These are phyloP conservation scores for Scaptomyza graminum DNA, from an alignment of 1,140 invertebrate species.

Conservation along the genomic window DNA sequence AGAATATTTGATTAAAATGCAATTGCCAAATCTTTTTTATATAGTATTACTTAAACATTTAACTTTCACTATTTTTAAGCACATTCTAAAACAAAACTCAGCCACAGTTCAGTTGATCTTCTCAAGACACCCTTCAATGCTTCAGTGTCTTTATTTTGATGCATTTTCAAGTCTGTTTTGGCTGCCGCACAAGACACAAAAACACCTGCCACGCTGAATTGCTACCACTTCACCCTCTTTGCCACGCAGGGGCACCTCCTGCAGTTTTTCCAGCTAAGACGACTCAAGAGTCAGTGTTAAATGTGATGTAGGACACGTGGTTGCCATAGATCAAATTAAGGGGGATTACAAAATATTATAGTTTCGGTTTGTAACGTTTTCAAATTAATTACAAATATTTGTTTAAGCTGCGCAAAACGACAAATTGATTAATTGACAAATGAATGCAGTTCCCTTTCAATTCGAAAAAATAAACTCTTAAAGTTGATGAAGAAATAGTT, in stretches of 20 bases:
- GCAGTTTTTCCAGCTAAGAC: constrained; percentile 62
- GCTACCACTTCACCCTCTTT: constrained; percentile 3
- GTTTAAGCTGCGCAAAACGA: constrained; percentile 56
- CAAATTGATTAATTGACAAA: constrained; percentile 82
- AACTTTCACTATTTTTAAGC: too few species aligned
- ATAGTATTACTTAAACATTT: too few species aligned
- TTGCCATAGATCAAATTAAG: constrained; percentile 23
- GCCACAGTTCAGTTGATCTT: neutral
- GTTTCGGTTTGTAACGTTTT: constrained; percentile 44
- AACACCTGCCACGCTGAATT: constrained; percentile 19
- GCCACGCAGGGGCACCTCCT: constrained; percentile 39
- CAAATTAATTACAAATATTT: constrained; percentile 79
- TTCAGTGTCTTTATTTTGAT: constrained; percentile 13
- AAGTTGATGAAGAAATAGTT: constrained; percentile 6
- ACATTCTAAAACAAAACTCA: too few species aligned
- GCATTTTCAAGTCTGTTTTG: constrained; percentile 25
- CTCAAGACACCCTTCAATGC: neutral
- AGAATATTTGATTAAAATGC: too few species aligned
- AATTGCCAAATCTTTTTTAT: too few species aligned
- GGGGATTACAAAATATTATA: constrained; percentile 57
- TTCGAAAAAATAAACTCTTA: constrained; percentile 17
- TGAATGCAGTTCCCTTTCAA: constrained; percentile 13
- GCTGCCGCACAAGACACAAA: constrained; percentile 15
- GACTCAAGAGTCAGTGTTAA: constrained; percentile 29
- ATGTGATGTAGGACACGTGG: constrained; percentile 27